Evolutionary conservation across 2,113 vertebrate genomes (phyloP).

Genomic region (Ia io): DNA sequence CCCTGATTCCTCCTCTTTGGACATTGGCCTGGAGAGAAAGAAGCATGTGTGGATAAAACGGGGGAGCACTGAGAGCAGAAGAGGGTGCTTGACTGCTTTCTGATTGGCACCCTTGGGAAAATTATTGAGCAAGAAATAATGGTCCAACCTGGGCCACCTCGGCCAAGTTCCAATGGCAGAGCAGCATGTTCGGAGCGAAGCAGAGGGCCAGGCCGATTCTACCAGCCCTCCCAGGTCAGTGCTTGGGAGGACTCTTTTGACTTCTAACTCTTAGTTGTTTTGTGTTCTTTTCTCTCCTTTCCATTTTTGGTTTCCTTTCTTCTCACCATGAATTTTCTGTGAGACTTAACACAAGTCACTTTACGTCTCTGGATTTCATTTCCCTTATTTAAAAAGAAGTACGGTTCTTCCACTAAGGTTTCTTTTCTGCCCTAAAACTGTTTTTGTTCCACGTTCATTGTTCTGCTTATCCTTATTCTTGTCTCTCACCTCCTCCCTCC

Average conservation of each 20-base stretch:
- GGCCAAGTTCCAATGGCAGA: not conserved
- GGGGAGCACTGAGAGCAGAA: not conserved
- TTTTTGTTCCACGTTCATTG: not conserved
- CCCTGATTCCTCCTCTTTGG: not conserved
- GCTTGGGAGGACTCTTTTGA: not conserved
- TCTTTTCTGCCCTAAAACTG: not conserved
- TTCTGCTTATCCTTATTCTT: not conserved
- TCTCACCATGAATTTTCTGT: slow-evolving; percentile 4
- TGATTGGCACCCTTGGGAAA: not conserved
- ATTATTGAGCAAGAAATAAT: not conserved
- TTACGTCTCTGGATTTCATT: not conserved
- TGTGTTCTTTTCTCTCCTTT: not conserved
- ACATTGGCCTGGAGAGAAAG: not conserved
- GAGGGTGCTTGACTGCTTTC: not conserved
- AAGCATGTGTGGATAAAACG: not conserved
- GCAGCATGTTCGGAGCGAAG: not conserved
- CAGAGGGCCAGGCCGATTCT: not conserved
- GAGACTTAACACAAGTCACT: not conserved
- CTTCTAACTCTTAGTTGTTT: not conserved
- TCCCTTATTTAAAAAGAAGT: not conserved
- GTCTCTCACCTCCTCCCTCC: not conserved
- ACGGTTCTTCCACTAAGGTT: not conserved
- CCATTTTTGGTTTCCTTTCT: not conserved
- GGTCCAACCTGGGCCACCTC: not conserved
- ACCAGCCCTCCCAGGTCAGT: not conserved